Base-by-base conservation (phyloP, 2,888 invertebrate genomes). In the Aleiodes alternator region DNA sequence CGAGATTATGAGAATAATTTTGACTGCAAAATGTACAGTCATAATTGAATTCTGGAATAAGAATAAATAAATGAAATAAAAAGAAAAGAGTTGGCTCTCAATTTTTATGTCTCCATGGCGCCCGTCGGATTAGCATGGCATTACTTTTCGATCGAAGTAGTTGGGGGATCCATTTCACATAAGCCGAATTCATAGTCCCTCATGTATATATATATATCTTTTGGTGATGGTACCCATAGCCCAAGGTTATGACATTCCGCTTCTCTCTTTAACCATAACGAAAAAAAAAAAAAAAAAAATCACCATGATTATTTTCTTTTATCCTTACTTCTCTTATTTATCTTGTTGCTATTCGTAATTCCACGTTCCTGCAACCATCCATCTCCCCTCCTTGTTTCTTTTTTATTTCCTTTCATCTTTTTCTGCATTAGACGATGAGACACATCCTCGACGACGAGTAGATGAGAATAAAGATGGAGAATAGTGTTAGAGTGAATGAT, bases 181-280 rank as follows among this genome's bases (percentile, higher is more conserved):
- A 89, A 89, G 89, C 88, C 87, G 85, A 88, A 88, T 89, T 89
- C 89, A 89, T 89, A 87, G 87, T 55, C 68, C 55, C 55, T 66
- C 59, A 64, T 50, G 51, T 72, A 72, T 38, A 68, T 68, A 68
- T 51, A 53, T 53, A 53, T 53, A 31, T 51, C 31, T 23, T n/a
- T n/a, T n/a, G n/a, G n/a, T 2, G 23, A 2, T 23, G 51, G 23
- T 11, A 69, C 59, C 79, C 77, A 77, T 82, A 77, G 86, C 85
- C 82, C 79, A 79, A 81, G 75, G 80, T 78, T 78, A 79, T 79
- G 76, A 80, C 78, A 75, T 64, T 76, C 71, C 59, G 69, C 74
- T 73, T 74, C 70, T 14, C 72, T 56, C 34, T 48, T 6, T 23
- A 14, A 34, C 31, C 34, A 31, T 59, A 38, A 57, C 56, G 7